These are phyloP conservation scores for Babyrousa celebensis DNA, from an alignment of 2,797 vertebrate genomes.

Conservation along the genomic window DNA sequence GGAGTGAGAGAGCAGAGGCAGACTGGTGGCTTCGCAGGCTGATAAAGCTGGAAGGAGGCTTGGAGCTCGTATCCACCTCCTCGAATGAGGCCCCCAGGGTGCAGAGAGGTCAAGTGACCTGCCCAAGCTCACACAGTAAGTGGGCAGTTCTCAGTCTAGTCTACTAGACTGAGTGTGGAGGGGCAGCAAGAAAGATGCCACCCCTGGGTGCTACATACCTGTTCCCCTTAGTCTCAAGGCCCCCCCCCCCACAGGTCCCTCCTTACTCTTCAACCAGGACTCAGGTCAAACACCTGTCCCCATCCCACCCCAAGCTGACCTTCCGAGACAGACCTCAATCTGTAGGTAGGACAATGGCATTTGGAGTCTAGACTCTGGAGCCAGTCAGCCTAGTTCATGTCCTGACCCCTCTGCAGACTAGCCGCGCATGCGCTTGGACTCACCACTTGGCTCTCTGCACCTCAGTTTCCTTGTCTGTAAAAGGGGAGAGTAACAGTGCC, in stretches of 20 bases:
- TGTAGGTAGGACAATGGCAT: background rate
- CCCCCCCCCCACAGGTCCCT: background rate
- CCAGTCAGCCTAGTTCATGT: background rate
- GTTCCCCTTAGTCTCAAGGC: background rate
- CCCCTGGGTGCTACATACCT: accelerated
- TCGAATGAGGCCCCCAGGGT: background rate
- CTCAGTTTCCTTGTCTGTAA: background rate
- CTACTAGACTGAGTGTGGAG: no score
- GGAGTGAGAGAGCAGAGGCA: background rate
- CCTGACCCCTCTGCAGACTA: background rate
- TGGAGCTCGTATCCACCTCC: background rate
- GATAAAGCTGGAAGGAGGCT: background rate
- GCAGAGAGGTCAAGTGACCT: background rate
- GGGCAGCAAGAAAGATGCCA: background rate
- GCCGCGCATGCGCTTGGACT: background rate
- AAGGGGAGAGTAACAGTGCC: background rate
- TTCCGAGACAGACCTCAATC: background rate
- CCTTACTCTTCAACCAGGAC: background rate
- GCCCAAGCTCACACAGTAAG: background rate
- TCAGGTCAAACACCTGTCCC: background rate
- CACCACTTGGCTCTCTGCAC: background rate
- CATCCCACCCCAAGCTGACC: background rate
- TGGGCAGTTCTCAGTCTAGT: background rate
- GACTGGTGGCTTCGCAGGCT: background rate
- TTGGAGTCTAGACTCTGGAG: background rate